Base-by-base conservation (phyloP, 2,797 vertebrate genomes). In the Urosaurus nigricauda region DNA sequence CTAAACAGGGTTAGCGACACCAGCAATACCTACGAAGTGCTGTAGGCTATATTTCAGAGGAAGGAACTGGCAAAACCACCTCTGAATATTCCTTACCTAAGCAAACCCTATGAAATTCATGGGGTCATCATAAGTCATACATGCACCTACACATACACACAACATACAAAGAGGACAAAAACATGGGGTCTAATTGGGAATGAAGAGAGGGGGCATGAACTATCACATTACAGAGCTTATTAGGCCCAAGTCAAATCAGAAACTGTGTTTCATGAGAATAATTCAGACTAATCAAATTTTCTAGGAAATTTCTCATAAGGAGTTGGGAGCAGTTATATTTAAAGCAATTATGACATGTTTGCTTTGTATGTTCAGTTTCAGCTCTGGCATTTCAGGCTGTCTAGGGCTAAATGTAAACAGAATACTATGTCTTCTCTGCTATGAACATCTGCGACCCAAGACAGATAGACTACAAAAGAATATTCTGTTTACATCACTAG, bases 181-280 rank as follows among this genome's bases (percentile, higher is more conserved):
- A 37, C 53, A 37, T 58, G 26, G 60, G 13, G 11, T 70, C 56
- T 24, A 79, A 40, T 2, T 70, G 43, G 35, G 43, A 53, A 35
- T 37, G n/a, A n/a, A n/a, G 73, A 12, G 16, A 17, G 29, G 19
- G 17, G 11, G n/a, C 40, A 53, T 68, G 53, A 47, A 84, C 24
- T 32, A 17, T 29, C 81, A 24, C 56, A 87, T 21, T 68, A 43
- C 9, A 77, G 80, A 35, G 35, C 53, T 68, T 68, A 9, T 65
- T 26, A 79, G 71, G 75, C 43, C 32, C 58, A 88, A 51, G 58
- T 77, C 24, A 83, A 60, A 77, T 56, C 32, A 85, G 37, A 40
- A 26, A 65, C 37, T 35, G 17, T 21, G 29, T 51, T n/a, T 82
- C 60, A 29, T 19, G 43, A 51, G 21, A 71, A 7, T 26, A 74